These are phyloP conservation scores for Pelusios castaneus DNA, from an alignment of 2,113 vertebrate species.

Conservation along the genomic window DNA sequence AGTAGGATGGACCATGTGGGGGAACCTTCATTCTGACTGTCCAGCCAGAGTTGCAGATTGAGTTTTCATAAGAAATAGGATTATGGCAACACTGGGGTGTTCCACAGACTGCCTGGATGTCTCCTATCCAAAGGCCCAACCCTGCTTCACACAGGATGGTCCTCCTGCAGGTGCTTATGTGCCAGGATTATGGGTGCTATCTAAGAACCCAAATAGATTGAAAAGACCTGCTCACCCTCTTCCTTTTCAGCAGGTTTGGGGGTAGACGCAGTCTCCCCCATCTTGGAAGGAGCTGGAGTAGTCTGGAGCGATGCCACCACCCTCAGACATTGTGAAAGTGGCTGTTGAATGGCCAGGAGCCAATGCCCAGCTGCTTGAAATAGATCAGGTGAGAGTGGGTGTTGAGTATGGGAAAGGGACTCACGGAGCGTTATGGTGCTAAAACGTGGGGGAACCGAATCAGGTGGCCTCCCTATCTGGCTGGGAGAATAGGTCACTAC, in stretches of 20 bases:
- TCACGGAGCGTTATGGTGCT: neutral
- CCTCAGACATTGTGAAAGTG: slow-evolving; percentile 96
- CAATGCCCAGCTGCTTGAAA: slow-evolving; percentile 96
- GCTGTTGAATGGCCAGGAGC: slow-evolving; percentile 98
- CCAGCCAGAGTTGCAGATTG: neutral
- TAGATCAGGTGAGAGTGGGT: slow-evolving; percentile 90
- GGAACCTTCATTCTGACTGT: neutral
- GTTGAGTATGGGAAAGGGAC: neutral
- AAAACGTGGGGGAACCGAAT: slow-evolving; percentile 1
- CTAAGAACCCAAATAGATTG: neutral
- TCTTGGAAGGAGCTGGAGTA: neutral
- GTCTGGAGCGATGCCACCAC: slow-evolving; percentile 88
- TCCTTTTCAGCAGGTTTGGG: slow-evolving; percentile 38
- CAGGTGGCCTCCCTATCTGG: slow-evolving; percentile 5
- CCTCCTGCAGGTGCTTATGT: neutral
- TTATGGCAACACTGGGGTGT: neutral
- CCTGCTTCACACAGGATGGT: neutral
- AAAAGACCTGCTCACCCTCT: neutral
- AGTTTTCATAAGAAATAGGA: neutral
- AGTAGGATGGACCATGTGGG: neutral
- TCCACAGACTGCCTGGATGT: neutral
- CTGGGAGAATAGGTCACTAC: neutral
- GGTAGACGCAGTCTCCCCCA: slow-evolving; percentile 1
- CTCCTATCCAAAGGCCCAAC: neutral
- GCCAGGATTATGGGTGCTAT: neutral